Percentiles rank a stretch among this genome's conserved stretches.
phyloP scores from a whole-genome alignment of 2,113 vertebrate genomes.

The Podocnemis expansa region DNA sequence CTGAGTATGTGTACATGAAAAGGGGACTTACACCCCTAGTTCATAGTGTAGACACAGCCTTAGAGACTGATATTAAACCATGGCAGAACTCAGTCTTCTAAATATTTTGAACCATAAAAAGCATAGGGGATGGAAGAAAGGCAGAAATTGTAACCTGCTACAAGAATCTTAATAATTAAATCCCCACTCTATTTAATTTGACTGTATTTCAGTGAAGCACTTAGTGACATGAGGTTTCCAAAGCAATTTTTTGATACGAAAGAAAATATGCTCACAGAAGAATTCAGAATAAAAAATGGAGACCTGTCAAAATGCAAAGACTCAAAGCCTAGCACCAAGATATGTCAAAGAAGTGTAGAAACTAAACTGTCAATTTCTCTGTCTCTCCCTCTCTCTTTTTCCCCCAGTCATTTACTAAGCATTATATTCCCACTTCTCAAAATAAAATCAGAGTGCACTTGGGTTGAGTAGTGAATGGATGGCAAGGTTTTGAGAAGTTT shows the following conservation, averaged over 20 bases:
- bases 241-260: neutral
- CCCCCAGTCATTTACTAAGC: neutral
- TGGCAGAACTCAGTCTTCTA: neutral
- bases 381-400: fast-evolving
- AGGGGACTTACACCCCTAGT: neutral
- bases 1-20: neutral
- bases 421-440: neutral
- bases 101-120: neutral
- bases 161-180: neutral
- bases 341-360: neutral
- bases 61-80: neutral
- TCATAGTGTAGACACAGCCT: neutral
- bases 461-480: neutral
- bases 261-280: neutral
- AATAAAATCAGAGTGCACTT: neutral
- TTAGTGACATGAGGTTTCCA: neutral
- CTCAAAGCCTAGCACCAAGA: neutral
- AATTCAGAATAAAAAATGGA: neutral
- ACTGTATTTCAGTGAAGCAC: neutral
- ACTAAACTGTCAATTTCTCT: fast-evolving
- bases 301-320: neutral
- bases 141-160: neutral
- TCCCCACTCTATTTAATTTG: neutral
- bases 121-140: neutral
- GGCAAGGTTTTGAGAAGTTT: neutral